Conservation (phyloP, 2,888 invertebrate species). For the Chrysolina haemoptera region DNA sequence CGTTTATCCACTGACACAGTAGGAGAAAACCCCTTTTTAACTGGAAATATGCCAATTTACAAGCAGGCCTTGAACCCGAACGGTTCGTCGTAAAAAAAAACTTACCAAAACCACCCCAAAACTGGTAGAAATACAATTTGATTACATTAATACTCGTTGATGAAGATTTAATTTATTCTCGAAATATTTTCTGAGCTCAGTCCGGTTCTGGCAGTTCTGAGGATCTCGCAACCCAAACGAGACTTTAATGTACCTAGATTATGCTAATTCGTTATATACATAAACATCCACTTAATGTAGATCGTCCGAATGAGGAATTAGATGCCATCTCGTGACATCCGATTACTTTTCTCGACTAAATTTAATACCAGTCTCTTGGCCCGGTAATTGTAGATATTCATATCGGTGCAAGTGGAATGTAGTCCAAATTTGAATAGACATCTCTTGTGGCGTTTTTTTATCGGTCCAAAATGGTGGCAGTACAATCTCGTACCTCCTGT, state of each 20-base stretch:
- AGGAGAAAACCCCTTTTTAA: too few species aligned
- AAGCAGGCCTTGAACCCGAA: too few species aligned
- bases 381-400: constrained; percentile 8
- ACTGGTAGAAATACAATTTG: too few species aligned
- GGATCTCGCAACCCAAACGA: constrained; percentile 53
- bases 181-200: background rate
- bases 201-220: background rate
- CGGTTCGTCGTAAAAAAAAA: too few species aligned
- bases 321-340: constrained; percentile 59
- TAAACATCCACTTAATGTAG: constrained; percentile 68
- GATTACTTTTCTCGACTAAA: constrained; percentile 54
- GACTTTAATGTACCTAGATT: constrained; percentile 67
- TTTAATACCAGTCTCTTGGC: constrained; percentile 39
- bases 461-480: background rate
- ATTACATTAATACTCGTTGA: too few species aligned
- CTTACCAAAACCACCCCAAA: too few species aligned
- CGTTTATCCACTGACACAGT: too few species aligned
- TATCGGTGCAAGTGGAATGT: constrained; percentile 15
- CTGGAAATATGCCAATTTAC: too few species aligned
- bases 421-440: constrained; percentile 4
- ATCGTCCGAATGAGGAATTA: constrained; percentile 62
- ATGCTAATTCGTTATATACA: constrained; percentile 69
- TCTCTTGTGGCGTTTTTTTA: background rate
- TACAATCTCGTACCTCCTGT: background rate
- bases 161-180: background rate